Base-by-base conservation (phyloP, 2,797 vertebrate species). In the Bradypodion ventrale region DNA sequence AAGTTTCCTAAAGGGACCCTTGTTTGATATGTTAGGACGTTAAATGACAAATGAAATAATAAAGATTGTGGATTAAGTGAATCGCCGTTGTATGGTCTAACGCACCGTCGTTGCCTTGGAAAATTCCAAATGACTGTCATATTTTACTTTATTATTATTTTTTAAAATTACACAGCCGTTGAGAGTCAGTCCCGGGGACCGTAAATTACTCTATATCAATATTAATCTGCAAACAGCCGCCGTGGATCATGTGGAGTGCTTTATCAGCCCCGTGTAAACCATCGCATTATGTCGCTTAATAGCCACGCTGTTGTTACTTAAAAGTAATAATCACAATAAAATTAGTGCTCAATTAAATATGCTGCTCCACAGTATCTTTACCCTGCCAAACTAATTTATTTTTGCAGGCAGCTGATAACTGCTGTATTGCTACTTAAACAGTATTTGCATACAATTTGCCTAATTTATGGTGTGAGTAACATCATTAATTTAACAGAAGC, bases 371-470 rank as follows among this genome's bases (percentile, higher is more conserved):
- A 68, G 73, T 92, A 91, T 93, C 91, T 94, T 90, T 92, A 87
- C 88, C 92, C 76, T 91, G 89, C 90, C 93, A 80, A 86, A 75
- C 82, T 94, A 91, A 95, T 95, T 94, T 94, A 94, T 95, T 95
- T 85, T 95, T 94, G 83, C 82, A 92, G 92, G 86, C 91, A 93
- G 90, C 87, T 92, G 92, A 95, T 94, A 95, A 95, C 91, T 81
- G 84, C 81, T 8, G 1, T 91, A 90, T 94, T 93, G 89, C 87
- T 89, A 86, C 88, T 93, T 85, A 93, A 94, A 93, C 91, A 93
- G 90, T 93, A 94, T 95, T 94, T 96, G 93, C 93, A 93, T 96
- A 90, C 72, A 84, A 89, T 95, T 96, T 95, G 90, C 94, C 84
- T 96, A 95, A 95, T 95, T 93, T 93, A 93, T 84, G 88, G 87